Evolutionary conservation across 1,140 invertebrate genomes (phyloP), one percentile per base, ranked within the genome.

Genomic region (Zaprionus lachaisei): DNA sequence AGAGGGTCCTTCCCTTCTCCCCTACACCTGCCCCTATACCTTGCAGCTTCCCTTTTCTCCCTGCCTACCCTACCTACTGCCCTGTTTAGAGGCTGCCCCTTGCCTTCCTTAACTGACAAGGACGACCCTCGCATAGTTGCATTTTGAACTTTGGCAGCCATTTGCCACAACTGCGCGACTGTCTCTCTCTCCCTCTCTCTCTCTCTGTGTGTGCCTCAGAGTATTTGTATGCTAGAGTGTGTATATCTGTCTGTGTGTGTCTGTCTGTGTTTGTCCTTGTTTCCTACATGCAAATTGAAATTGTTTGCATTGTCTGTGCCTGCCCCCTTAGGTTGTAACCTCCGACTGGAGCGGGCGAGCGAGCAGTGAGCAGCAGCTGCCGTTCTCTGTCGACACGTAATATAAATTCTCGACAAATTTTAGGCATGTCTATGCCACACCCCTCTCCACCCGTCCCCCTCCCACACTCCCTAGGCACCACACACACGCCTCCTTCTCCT

Each of bases 321-420:
- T 86, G 80, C 79, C 83, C 80, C 73, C n/a, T 9, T 9, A 47
- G 65, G 79, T 73, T 71, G 64, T 79, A 81, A 79, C 81, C 79
- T 71, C 68, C 71, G 83, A 69, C 69, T 64, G 31, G 67, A 81
- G 79, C 7, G 28, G 3, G 24, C 24, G 28, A 9, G 24, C 24
- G 78, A 77, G 55, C 44, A 70, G 73, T 7, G 28, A 31, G 41
- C 74, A 70, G 72, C 49, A 66, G 78, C 65, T 68, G 77, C 37
- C 69, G 47, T 54, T 57, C 22, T 61, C 72, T 87, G 83, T 83
- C 83, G 83, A 86, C 83, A 86, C 84, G 84, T 86, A 80, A 86
- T 86, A 89, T 86, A 86, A 86, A 86, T 87, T 86, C 70, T 83
- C 80, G 79, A 86, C 83, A 77, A 83, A 87, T 86, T 86, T 82